Conservation (phyloP, 2,888 invertebrate species). For the Acanthosoma haemorrhoidale region DNA sequence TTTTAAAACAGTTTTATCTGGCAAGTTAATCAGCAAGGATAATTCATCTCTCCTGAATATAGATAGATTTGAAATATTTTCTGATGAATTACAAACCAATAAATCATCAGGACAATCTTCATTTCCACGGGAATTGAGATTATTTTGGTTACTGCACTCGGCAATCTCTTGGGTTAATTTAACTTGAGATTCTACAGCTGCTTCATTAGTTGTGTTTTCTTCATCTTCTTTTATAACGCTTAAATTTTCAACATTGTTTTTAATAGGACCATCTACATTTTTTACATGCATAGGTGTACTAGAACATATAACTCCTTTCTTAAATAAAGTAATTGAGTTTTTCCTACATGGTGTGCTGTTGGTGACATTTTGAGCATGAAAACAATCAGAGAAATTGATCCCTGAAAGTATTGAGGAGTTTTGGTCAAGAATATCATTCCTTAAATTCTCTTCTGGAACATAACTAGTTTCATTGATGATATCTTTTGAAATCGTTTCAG, state of each 20-base stretch:
- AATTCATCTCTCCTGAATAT: slow-evolving; percentile 13
- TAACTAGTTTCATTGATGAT: too few relatives aligned
- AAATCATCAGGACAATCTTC: neutral
- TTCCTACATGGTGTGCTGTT: neutral
- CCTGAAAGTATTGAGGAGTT: neutral
- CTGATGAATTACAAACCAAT: neutral
- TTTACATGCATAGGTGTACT: neutral
- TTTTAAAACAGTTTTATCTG: neutral
- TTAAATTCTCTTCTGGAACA: neutral
- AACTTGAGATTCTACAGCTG: neutral
- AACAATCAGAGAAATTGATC: too few relatives aligned
- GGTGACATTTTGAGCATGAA: neutral
- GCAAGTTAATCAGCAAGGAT: neutral
- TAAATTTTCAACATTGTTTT: neutral
- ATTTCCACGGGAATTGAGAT: neutral
- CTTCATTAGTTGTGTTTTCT: neutral
- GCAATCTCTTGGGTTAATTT: neutral
- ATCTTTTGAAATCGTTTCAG: too few relatives aligned
- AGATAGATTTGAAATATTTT: neutral
- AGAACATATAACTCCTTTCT: neutral
- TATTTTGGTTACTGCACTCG: too few relatives aligned
- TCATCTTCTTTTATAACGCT: slow-evolving; percentile 4
- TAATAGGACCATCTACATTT: neutral
- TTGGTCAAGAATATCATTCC: neutral
- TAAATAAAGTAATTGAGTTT: neutral